Base-by-base conservation (phyloP, 2,888 invertebrate genomes). In the Ophion costatus region DNA sequence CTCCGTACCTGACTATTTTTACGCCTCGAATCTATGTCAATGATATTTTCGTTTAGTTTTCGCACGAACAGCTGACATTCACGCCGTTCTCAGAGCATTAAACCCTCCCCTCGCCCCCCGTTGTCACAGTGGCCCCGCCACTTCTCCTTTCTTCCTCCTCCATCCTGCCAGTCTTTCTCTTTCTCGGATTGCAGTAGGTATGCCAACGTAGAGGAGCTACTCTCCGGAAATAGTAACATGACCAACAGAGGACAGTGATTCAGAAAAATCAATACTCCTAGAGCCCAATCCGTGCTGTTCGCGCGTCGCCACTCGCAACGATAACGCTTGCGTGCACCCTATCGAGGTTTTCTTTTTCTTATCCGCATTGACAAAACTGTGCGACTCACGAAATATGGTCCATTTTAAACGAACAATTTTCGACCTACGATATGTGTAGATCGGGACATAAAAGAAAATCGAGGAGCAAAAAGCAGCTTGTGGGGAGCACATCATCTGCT, bases 11-110 rank as follows among this genome's bases (percentile, higher is more conserved):
- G 77, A 89, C 89, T 91, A 90, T 91, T 91, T 90, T 87, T 88
- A 86, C 84, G 38, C 83, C 80, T 75, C 80, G 88, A 90, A 91
- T 90, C 90, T 91, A 89, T 91, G 91, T 92, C 92, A 91, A 89
- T 89, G 90, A 88, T 91, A 91, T 92, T 92, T 91, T 90, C 90
- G 89, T 90, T 89, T 88, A 88, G 87, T 88, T 90, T 91, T 90
- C 87, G 87, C 89, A 88, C 88, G 85, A 90, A 91, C 91, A 91
- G 90, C 91, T 92, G 91, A 91, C 89, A 91, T 88, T 90, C 91
- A 90, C 82, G 79, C 51, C 84, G 14, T 10, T 45, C 45, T 45
- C 45, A 45, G 14, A 79, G 42, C 63, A 45, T 20, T 64, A 22
- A 56, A 22, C 14, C 38, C 33, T 7, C 22, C 67, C 63, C 59